phyloP scores from a whole-genome alignment of 2,113 vertebrate species.

The Colinus virginianus region DNA sequence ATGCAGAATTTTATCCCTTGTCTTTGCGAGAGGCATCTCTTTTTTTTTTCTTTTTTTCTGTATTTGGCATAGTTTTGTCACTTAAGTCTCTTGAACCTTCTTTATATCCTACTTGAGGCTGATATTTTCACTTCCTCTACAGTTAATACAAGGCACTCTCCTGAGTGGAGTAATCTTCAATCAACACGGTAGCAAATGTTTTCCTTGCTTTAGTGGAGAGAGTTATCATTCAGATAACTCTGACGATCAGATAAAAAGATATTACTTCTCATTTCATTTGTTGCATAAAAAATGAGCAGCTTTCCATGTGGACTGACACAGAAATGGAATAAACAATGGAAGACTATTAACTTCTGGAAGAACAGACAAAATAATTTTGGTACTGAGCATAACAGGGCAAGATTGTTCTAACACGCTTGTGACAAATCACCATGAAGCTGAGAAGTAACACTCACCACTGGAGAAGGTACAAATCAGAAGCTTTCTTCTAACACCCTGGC shows the following conservation, averaged over 20 bases:
- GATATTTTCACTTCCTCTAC: background rate
- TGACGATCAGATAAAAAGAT: slow-evolving; percentile 53
- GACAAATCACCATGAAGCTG: background rate
- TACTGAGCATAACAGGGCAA: background rate
- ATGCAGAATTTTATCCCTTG: background rate
- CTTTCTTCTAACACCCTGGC: background rate
- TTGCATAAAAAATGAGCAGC: slow-evolving; percentile 28
- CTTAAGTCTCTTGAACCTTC: background rate
- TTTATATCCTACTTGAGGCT: background rate
- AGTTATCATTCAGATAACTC: slow-evolving; percentile 48
- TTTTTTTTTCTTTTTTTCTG: background rate
- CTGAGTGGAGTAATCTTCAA: slow-evolving; percentile 3
- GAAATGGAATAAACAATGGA: slow-evolving; percentile 4
- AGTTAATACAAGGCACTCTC: background rate
- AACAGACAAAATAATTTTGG: background rate
- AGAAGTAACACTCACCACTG: background rate
- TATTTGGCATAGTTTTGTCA: background rate
- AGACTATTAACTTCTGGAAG: slow-evolving; percentile 22
- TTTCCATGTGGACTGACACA: slow-evolving; percentile 37
- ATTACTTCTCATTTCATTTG: slow-evolving; percentile 54
- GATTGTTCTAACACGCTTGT: background rate
- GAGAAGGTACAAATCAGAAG: background rate
- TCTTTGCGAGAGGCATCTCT: background rate
- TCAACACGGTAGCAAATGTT: slow-evolving; percentile 4
- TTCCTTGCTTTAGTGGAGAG: slow-evolving; percentile 19